These are phyloP conservation scores for Muraenolepis orangiensis DNA, from an alignment of 2,797 vertebrate genomes.

Conservation along the genomic window DNA sequence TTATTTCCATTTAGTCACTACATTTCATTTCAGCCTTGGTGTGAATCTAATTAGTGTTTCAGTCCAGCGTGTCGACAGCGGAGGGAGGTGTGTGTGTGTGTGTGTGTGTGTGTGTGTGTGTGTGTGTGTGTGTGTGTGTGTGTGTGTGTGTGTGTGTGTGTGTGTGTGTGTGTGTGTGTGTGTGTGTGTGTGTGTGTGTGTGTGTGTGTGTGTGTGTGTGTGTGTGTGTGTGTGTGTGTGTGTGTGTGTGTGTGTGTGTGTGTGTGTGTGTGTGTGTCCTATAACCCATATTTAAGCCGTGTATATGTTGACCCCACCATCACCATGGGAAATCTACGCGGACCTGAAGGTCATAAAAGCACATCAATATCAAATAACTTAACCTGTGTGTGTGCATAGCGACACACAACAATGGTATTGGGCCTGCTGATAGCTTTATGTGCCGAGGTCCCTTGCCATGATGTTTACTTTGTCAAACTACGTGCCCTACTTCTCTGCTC, in stretches of 20 bases:
- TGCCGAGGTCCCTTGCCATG: background rate
- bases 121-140: background rate
- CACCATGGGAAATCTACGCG: conserved; percentile 15
- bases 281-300: background rate
- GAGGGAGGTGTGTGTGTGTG: background rate
- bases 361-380: conserved; percentile 12
- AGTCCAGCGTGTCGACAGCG: background rate
- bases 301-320: conserved; percentile 11
- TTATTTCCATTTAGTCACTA: background rate
- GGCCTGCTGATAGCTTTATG: background rate
- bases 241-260: conserved; percentile 1
- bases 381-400: background rate
- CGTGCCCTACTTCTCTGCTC: background rate
- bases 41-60: conserved; percentile 11
- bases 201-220: background rate
- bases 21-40: background rate
- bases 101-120: background rate
- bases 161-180: conserved; percentile 1
- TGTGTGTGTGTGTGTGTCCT: background rate
- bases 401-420: background rate
- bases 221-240: background rate
- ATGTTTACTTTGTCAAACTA: background rate
- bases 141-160: background rate
- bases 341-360: conserved; percentile 16
- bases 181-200: background rate